Conservation (phyloP, 2,888 invertebrate genomes). For the Entomobrya proxima region DNA sequence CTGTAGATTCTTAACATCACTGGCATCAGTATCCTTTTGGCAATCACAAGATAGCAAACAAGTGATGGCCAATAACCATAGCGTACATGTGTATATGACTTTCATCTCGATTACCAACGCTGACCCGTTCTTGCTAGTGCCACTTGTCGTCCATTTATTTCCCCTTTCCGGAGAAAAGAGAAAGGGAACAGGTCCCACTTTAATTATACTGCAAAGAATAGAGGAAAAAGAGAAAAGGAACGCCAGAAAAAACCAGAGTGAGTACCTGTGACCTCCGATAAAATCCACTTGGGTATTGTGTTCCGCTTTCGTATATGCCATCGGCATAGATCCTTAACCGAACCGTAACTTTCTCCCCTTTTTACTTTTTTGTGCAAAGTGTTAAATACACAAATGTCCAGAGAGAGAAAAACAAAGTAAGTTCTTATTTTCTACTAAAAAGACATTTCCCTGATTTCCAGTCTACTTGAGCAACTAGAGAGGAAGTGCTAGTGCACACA, state of each 20-base stretch:
- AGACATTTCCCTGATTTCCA: constrained; percentile 42
- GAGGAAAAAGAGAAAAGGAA: constrained; percentile 7
- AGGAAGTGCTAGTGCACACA: background rate
- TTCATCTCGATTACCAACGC: background rate
- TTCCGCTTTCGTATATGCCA: background rate
- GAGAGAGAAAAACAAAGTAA: background rate
- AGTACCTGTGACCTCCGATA: constrained; percentile 16
- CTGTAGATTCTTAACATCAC: no score
- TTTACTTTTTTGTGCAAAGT: constrained; percentile 14
- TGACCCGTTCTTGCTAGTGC: no score
- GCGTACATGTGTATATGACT: background rate
- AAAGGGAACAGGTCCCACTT: constrained; percentile 53
- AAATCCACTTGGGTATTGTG: constrained; percentile 40
- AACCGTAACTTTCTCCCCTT: background rate
- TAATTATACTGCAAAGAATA: constrained; percentile 53
- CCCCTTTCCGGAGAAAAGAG: background rate
- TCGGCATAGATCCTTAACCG: background rate
- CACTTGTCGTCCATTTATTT: background rate
- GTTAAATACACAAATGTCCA: constrained; percentile 48
- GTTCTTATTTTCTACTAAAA: background rate
- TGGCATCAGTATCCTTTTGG: constrained; percentile 10
- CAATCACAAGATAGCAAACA: background rate
- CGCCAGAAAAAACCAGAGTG: background rate
- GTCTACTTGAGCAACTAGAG: background rate
- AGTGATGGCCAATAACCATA: background rate